These are phyloP conservation scores for Cylindroiulus punctatus DNA, from an alignment of 2,888 invertebrate genomes.

Conservation along the genomic window DNA sequence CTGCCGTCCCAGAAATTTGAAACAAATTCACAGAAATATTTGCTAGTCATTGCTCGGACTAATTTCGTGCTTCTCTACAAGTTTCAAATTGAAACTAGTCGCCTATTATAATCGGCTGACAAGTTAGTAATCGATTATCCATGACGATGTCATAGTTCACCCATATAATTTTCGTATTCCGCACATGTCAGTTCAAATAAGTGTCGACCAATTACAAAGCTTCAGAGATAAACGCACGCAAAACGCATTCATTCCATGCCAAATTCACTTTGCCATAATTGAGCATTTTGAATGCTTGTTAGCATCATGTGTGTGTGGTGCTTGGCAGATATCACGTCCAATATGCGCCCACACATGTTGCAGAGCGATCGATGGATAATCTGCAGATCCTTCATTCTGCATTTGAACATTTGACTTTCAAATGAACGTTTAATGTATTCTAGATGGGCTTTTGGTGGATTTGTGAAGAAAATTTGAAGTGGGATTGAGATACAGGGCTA, in stretches of 20 bases:
- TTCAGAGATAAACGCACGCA: background rate
- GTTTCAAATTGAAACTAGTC: too few relatives aligned
- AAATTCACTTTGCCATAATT: background rate
- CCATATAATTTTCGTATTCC: too few relatives aligned
- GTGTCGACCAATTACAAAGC: background rate
- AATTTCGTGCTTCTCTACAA: too few relatives aligned
- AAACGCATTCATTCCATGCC: background rate
- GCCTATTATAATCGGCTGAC: too few relatives aligned
- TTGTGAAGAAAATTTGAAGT: background rate
- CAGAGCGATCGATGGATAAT: conserved; percentile 16
- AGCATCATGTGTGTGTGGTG: background rate
- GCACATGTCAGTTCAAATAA: too few relatives aligned
- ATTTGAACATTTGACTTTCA: conserved; percentile 45
- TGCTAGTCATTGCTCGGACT: too few relatives aligned
- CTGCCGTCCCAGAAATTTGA: too few relatives aligned
- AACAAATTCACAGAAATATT: too few relatives aligned
- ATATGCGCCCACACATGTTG: background rate
- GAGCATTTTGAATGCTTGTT: background rate
- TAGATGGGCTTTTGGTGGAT: conserved; percentile 24
- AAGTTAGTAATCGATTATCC: too few relatives aligned
- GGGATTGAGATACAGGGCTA: conserved; percentile 27
- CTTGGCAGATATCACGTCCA: background rate
- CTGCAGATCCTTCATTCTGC: conserved; percentile 14
- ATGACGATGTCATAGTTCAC: too few relatives aligned
- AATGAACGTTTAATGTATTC: conserved; percentile 45